A percentile compares a stretch with the other conserved stretches of the same genome.
phyloP scores from a whole-genome alignment of 2,797 vertebrate genomes.

The Holocentrus rufus region DNA sequence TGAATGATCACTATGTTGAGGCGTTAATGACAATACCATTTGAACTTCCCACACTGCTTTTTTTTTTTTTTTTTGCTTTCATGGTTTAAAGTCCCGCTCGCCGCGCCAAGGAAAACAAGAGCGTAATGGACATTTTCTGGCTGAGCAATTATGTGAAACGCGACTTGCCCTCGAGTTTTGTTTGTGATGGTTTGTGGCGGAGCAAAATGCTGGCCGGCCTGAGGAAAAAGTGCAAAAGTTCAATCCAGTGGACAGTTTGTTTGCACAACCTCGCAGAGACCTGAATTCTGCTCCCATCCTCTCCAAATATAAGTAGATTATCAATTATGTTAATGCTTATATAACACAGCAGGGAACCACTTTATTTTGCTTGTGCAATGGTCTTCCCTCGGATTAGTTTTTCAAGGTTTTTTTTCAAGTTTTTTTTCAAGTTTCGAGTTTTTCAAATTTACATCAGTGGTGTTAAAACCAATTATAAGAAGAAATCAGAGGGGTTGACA shows the following conservation, averaged over 20 bases:
- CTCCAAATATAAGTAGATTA: conserved; percentile 24
- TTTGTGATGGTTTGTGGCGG: conserved; percentile 74
- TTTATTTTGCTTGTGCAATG: background rate
- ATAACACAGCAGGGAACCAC: conserved; percentile 9
- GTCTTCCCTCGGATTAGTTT: background rate
- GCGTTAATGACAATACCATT: conserved; percentile 81
- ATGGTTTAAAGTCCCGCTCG: conserved; percentile 72
- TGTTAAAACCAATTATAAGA: background rate
- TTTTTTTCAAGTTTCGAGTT: too few relatives aligned
- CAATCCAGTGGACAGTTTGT: conserved; percentile 41
- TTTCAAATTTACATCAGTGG: background rate
- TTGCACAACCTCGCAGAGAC: background rate
- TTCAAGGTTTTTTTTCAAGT: too few relatives aligned
- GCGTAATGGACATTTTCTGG: conserved; percentile 79
- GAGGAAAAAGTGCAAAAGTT: conserved; percentile 76
- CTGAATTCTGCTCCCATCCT: conserved; percentile 46
- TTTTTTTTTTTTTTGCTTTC: too few relatives aligned
- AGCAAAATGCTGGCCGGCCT: conserved; percentile 53
- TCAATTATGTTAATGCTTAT: conserved; percentile 20
- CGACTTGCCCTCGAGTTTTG: conserved; percentile 72
- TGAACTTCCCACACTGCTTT: conserved; percentile 80
- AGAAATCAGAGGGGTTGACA: background rate
- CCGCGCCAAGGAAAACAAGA: conserved; percentile 79
- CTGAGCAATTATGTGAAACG: conserved; percentile 77
- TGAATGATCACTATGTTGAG: conserved; percentile 78